Evolutionary conservation across 2,113 vertebrate species (phyloP).

Genomic region (Odontesthes bonariensis): DNA sequence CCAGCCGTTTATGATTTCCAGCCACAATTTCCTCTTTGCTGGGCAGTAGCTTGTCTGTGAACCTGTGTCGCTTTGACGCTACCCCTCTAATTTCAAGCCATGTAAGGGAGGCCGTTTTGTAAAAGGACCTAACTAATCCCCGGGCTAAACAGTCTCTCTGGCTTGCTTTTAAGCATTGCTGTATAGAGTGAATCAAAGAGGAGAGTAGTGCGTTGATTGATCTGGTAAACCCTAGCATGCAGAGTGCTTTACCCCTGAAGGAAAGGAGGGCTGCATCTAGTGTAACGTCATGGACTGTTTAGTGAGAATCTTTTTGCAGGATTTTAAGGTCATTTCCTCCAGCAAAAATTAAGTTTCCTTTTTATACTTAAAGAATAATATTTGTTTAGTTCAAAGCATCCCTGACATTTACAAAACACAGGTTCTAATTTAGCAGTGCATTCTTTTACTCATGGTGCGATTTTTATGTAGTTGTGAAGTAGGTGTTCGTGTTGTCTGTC

Average conservation of each 20-base stretch:
- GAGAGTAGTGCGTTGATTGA: slow-evolving; percentile 66
- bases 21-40: slow-evolving; percentile 59
- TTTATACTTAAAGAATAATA: too few relatives aligned
- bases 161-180: slow-evolving; percentile 51
- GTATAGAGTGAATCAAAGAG: slow-evolving; percentile 50
- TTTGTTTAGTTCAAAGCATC: too few relatives aligned
- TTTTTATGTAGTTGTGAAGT: neutral
- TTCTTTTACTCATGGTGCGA: slow-evolving; percentile 6
- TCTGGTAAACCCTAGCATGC: slow-evolving; percentile 60
- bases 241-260: slow-evolving; percentile 38
- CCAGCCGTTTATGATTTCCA: slow-evolving; percentile 47
- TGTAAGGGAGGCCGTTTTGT: slow-evolving; percentile 46
- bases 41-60: slow-evolving; percentile 35
- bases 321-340: neutral
- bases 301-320: neutral
- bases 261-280: slow-evolving; percentile 33
- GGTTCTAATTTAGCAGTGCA: neutral
- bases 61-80: slow-evolving; percentile 15
- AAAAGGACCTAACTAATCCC: slow-evolving; percentile 54
- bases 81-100: neutral
- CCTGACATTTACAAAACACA: too few relatives aligned
- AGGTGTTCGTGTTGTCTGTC: slow-evolving; percentile 6
- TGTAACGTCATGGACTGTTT: slow-evolving; percentile 7
- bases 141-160: slow-evolving; percentile 57
- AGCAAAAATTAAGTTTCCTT: neutral